phyloP scores from a whole-genome alignment of 23 tunicate species.

The Aplidium turbinatum region DNA sequence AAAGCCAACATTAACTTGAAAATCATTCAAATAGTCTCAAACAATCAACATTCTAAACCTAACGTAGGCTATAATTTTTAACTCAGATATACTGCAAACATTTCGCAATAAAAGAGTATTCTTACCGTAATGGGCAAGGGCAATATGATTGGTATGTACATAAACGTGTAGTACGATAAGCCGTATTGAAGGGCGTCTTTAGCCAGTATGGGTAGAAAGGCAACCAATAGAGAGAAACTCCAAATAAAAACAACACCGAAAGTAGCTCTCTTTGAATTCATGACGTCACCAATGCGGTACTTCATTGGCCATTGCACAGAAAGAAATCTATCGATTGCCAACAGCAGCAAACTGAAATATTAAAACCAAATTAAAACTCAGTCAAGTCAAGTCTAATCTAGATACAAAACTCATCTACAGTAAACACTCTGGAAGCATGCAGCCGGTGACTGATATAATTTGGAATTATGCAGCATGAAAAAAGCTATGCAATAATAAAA shows the following conservation, averaged over 20 bases:
- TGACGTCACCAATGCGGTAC: constrained; percentile 86
- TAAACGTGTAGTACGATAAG: constrained; percentile 46
- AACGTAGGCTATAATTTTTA: too few species aligned
- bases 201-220: constrained; percentile 48
- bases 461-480: too few species aligned
- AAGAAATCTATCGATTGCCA: constrained; percentile 76
- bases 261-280: constrained; percentile 55
- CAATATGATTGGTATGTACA: constrained; percentile 54
- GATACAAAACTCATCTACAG: too few species aligned
- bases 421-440: too few species aligned
- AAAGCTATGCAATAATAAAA: too few species aligned
- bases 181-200: constrained; percentile 41
- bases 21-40: not conserved
- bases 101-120: too few species aligned
- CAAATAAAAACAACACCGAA: constrained; percentile 36
- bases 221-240: constrained; percentile 57
- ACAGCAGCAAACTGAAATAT: constrained; percentile 61
- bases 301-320: constrained; percentile 84
- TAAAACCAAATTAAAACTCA: too few species aligned
- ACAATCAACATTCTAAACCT: too few species aligned
- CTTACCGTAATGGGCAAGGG: constrained; percentile 73
- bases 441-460: too few species aligned
- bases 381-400: too few species aligned
- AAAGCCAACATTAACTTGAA: not conserved
- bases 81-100: too few species aligned